These are phyloP conservation scores for Chymomyza procnemis DNA, from an alignment of 2,888 invertebrate species.

Conservation along the genomic window DNA sequence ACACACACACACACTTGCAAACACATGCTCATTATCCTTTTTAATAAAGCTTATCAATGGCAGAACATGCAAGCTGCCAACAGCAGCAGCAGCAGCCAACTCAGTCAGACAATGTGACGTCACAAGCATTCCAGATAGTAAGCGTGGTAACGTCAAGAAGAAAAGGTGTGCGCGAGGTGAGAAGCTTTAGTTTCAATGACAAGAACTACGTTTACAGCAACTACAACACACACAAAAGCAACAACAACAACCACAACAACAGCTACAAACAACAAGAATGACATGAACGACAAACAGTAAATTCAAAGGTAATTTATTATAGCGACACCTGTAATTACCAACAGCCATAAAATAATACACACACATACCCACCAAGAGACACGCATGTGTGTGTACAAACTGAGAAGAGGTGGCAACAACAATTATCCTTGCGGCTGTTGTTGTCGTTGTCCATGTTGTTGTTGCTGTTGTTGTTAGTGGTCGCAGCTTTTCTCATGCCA, in stretches of 20 bases:
- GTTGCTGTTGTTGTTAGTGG: slow-evolving; percentile 8
- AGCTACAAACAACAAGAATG: slow-evolving; percentile 34
- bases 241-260: slow-evolving; percentile 54
- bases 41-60: slow-evolving; percentile 73
- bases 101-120: neutral
- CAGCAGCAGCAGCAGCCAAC: slow-evolving; percentile 51
- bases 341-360: slow-evolving; percentile 70
- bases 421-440: slow-evolving; percentile 1
- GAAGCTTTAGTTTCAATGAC: slow-evolving; percentile 17
- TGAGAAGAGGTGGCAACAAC: neutral
- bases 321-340: slow-evolving; percentile 74
- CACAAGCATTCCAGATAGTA: neutral
- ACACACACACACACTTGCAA: slow-evolving; percentile 26
- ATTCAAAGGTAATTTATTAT: slow-evolving; percentile 74
- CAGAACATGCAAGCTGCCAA: slow-evolving; percentile 71
- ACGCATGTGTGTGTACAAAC: neutral
- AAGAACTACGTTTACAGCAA: slow-evolving; percentile 32
- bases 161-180: neutral
- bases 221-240: slow-evolving; percentile 27
- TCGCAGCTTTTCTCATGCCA: neutral
- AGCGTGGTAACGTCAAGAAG: neutral
- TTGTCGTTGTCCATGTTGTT: neutral
- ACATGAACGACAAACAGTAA: slow-evolving; percentile 68
- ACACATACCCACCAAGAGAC: slow-evolving; percentile 16
- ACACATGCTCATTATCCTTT: slow-evolving; percentile 70